Conservation (phyloP, 2,113 vertebrate species). For the Cynoglossus semilaevis region DNA sequence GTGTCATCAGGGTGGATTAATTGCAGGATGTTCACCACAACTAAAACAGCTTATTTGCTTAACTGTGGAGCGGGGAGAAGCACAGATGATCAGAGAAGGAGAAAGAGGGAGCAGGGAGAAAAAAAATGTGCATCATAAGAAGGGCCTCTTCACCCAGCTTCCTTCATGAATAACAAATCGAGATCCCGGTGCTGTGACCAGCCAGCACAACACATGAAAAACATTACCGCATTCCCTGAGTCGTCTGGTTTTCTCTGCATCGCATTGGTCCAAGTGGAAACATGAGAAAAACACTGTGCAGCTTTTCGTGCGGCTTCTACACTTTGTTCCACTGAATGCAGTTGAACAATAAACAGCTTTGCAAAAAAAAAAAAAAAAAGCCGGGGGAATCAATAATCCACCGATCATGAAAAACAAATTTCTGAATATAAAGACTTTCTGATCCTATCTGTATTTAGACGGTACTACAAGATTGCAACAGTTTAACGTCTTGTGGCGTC, state of each 20-base stretch:
- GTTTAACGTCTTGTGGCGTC: too few species aligned
- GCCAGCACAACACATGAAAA: slow-evolving; percentile 74
- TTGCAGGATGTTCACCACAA: slow-evolving; percentile 28
- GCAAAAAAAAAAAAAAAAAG: not conserved
- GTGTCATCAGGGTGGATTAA: slow-evolving; percentile 49
- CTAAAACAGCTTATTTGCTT: slow-evolving; percentile 42
- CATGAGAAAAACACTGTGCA: slow-evolving; percentile 31
- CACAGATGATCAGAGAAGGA: slow-evolving; percentile 2
- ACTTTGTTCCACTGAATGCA: slow-evolving; percentile 10
- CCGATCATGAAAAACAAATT: not conserved
- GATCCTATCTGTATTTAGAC: too few species aligned
- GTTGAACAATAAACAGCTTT: slow-evolving; percentile 10
- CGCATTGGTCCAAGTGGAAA: slow-evolving; percentile 40
- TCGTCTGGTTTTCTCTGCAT: slow-evolving; percentile 56
- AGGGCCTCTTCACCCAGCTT: slow-evolving; percentile 74
- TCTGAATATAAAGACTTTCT: too few species aligned
- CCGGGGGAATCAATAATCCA: slow-evolving; percentile 1
- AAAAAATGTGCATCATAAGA: slow-evolving; percentile 70
- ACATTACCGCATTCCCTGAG: slow-evolving; percentile 71
- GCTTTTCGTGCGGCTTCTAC: slow-evolving; percentile 28
- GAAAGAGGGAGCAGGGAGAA: slow-evolving; percentile 39
- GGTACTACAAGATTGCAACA: too few species aligned
- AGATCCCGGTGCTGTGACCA: slow-evolving; percentile 61
- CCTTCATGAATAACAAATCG: slow-evolving; percentile 80
- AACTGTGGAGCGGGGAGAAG: slow-evolving; percentile 31